Percentiles rank a stretch among this genome's conserved stretches.
phyloP scores from a whole-genome alignment of 2,113 vertebrate species.

The Muntiacus muntjak region DNA sequence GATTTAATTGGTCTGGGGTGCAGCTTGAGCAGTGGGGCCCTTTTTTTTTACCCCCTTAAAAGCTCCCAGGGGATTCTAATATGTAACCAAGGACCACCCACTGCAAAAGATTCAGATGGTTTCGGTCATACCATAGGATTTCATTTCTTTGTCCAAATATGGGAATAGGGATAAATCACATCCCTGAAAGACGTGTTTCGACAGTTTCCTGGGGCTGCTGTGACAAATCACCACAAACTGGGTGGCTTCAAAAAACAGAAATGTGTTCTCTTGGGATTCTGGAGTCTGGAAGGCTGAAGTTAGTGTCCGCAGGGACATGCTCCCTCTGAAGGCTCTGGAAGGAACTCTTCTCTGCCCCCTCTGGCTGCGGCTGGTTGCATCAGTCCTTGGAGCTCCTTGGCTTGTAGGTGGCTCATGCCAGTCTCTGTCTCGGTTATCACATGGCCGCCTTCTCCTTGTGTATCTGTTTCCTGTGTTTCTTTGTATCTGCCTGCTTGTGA shows the following conservation, averaged over 20 bases:
- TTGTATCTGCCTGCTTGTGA: neutral
- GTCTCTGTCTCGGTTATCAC: rapidly evolving
- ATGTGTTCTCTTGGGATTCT: neutral
- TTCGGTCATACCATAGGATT: neutral
- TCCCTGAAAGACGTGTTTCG: neutral
- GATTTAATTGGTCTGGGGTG: neutral
- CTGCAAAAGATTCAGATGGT: neutral
- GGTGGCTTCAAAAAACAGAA: neutral
- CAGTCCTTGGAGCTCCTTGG: rapidly evolving
- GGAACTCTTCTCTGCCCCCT: neutral
- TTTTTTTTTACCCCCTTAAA: rapidly evolving
- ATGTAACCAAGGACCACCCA: neutral
- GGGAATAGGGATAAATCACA: neutral
- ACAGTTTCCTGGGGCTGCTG: neutral
- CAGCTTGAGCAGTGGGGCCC: neutral
- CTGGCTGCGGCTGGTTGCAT: neutral
- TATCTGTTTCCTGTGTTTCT: neutral
- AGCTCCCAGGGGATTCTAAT: neutral
- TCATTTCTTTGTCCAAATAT: neutral
- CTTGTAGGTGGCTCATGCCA: rapidly evolving
- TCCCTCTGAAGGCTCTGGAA: rapidly evolving
- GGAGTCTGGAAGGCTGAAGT: neutral
- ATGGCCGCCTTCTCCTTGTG: neutral
- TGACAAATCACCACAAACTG: neutral
- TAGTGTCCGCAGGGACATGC: rapidly evolving